phyloP scores from a whole-genome alignment of 2,797 vertebrate species.

The Squalus acanthias region DNA sequence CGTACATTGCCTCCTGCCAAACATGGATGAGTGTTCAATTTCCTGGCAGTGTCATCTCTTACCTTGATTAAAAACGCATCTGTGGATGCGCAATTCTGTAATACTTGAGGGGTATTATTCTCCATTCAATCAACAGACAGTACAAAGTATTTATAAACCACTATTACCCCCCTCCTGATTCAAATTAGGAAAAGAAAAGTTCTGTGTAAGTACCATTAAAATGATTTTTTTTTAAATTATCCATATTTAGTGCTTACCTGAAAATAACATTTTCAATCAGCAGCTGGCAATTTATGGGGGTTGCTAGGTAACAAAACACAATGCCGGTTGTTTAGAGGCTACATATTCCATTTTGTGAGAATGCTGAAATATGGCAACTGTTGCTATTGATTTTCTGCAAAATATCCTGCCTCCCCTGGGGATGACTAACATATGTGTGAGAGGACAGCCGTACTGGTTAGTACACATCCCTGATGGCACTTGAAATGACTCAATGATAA shows the following conservation, averaged over 20 bases:
- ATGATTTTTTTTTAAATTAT: neutral
- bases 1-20: neutral
- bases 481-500: neutral
- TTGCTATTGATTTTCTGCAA: neutral
- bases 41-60: neutral
- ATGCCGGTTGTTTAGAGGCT: neutral
- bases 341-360: neutral
- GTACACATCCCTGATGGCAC: neutral
- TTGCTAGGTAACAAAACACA: constrained; percentile 15
- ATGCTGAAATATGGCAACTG: neutral
- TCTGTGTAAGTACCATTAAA: neutral
- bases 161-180: neutral
- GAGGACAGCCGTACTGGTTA: neutral
- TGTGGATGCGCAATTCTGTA: neutral
- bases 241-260: neutral
- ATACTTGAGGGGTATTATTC: neutral
- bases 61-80: constrained; percentile 1
- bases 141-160: neutral
- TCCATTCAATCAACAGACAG: neutral
- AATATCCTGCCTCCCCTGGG: neutral
- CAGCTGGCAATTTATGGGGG: neutral
- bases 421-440: neutral
- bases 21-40: neutral
- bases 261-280: neutral
- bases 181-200: neutral